Percentiles rank a stretch among this genome's conserved stretches.
phyloP scores from a whole-genome alignment of 2,797 vertebrate species.

The Sebastes hubbsi region DNA sequence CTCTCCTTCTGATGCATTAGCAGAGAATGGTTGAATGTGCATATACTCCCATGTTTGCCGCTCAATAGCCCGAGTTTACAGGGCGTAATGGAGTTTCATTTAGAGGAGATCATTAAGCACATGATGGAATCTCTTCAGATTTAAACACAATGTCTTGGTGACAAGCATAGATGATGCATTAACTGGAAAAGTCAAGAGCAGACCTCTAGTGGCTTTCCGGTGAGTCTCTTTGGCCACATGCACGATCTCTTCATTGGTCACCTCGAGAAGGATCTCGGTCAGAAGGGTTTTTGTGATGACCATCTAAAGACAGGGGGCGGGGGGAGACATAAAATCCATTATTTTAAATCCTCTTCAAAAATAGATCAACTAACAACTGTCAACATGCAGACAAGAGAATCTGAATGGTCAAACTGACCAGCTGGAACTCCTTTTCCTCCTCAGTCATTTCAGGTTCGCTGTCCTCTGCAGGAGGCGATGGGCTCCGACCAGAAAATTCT shows the following conservation, averaged over 20 bases:
- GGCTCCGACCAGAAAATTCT: conserved; percentile 83
- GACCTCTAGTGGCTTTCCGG: conserved; percentile 99
- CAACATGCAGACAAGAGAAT: neutral
- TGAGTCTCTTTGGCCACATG: conserved; percentile 94
- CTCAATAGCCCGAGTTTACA: conserved; percentile 41
- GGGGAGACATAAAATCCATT: neutral
- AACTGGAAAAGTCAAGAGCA: conserved; percentile 70
- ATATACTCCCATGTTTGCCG: conserved; percentile 39
- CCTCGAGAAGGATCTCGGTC: conserved; percentile 97
- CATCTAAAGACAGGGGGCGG: conserved; percentile 81
- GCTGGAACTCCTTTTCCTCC: conserved; percentile 95
- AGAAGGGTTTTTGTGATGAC: conserved; percentile 95
- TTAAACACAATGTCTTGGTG: conserved; percentile 53
- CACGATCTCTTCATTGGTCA: conserved; percentile 97
- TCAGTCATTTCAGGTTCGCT: conserved; percentile 98
- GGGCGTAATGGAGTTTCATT: conserved; percentile 12
- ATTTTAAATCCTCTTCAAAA: neutral
- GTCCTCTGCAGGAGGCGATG: conserved; percentile 92
- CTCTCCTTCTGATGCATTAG: conserved; percentile 75
- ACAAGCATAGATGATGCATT: conserved; percentile 65
- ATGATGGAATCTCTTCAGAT: conserved; percentile 46
- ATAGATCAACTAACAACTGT: neutral
- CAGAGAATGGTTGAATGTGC: conserved; percentile 76
- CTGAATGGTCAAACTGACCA: conserved; percentile 81
- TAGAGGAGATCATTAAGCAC: conserved; percentile 19